Evolutionary conservation across 2,888 invertebrate genomes (phyloP).

Genomic region (Spisula solida): DNA sequence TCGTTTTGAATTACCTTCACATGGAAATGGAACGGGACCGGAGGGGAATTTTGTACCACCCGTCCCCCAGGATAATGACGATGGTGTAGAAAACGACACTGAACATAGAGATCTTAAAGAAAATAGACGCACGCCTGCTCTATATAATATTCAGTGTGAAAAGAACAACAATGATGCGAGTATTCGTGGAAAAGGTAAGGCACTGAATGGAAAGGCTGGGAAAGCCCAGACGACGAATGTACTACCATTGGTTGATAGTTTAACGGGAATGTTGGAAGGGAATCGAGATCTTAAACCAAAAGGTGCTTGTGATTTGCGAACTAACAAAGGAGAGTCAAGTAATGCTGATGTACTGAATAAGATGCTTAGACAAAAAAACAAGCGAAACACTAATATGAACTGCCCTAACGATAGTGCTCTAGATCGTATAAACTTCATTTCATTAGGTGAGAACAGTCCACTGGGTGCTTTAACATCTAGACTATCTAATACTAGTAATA

Average conservation of each 20-base stretch:
- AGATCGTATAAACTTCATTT: neutral
- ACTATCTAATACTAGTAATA: neutral
- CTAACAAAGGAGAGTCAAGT: neutral
- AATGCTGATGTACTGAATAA: neutral
- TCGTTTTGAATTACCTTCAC: slow-evolving; percentile 72
- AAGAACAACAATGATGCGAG: neutral
- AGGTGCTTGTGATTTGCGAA: neutral
- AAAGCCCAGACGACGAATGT: no score
- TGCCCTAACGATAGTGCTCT: neutral
- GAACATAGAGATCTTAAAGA: neutral
- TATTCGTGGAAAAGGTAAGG: neutral
- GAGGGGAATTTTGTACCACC: slow-evolving; percentile 47
- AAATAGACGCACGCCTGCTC: neutral
- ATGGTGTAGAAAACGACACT: neutral
- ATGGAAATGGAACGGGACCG: slow-evolving; percentile 41
- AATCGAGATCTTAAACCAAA: neutral
- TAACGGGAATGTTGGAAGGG: neutral
- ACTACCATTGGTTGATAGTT: no score
- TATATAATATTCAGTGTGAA: neutral
- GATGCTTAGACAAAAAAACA: neutral
- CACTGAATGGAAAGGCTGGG: neutral
- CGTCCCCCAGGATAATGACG: neutral
- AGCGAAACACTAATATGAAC: neutral
- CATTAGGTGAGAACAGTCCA: neutral
- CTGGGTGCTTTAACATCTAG: neutral